phyloP scores from a whole-genome alignment of 1,140 invertebrate species.

The Lepidotrigona ventralis region DNA sequence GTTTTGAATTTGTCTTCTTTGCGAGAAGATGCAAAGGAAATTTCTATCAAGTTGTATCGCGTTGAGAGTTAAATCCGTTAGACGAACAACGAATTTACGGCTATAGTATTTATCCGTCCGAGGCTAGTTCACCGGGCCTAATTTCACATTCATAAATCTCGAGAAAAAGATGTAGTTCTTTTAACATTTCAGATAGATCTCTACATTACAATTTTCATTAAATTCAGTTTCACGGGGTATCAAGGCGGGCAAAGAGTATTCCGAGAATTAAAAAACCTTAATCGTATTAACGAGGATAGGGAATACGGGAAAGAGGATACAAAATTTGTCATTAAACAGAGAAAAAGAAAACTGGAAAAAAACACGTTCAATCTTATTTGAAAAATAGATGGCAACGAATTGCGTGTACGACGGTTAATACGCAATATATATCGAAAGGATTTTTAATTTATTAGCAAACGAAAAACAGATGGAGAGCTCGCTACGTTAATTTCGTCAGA shows the following conservation, averaged over 20 bases:
- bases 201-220: not conserved
- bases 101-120: no score
- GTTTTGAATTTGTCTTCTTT: not conserved
- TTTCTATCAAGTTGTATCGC: not conserved
- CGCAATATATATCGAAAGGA: conserved; percentile 31
- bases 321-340: not conserved
- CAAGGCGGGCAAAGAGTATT: not conserved
- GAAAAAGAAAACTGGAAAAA: no score
- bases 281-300: not conserved
- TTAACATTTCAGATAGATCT: not conserved
- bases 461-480: not conserved
- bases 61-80: not conserved
- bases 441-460: conserved; percentile 17
- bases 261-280: not conserved
- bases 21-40: not conserved
- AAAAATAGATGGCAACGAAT: conserved; percentile 9
- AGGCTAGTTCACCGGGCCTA: not conserved
- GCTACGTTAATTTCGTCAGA: conserved; percentile 4
- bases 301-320: not conserved
- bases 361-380: conserved; percentile 9
- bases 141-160: not conserved
- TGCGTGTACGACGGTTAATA: not conserved
- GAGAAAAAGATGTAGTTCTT: not conserved
- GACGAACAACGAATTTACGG: not conserved
- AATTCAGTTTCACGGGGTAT: not conserved